These are phyloP conservation scores for Scaptomyza reducta DNA, from an alignment of 2,888 invertebrate genomes.

Conservation along the genomic window DNA sequence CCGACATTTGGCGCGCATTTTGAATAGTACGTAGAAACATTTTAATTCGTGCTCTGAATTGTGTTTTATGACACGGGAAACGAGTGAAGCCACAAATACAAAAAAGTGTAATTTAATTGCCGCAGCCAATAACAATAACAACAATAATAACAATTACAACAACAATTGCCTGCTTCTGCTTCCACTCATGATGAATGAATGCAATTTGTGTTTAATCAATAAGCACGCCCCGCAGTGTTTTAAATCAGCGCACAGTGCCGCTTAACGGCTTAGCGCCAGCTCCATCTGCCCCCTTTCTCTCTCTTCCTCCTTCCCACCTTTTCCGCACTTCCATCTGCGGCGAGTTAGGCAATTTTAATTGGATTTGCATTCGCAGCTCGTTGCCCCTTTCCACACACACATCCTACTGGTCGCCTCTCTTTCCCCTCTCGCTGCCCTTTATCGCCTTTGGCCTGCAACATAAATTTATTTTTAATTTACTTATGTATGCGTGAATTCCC, in stretches of 20 bases:
- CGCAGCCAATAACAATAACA: conserved; percentile 32
- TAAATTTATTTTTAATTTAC: conserved; percentile 80
- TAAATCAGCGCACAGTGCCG: conserved; percentile 78
- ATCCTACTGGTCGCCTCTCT: too few relatives aligned
- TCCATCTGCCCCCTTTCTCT: conserved; percentile 1
- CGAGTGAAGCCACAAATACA: conserved; percentile 33
- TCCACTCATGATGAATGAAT: conserved; percentile 69
- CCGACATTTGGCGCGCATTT: conserved; percentile 8
- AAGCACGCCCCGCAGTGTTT: conserved; percentile 77
- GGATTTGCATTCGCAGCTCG: conserved; percentile 71
- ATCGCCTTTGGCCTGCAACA: conserved; percentile 64
- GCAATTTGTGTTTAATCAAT: conserved; percentile 80
- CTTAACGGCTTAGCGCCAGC: conserved; percentile 77
- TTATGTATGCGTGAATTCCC: conserved; percentile 72
- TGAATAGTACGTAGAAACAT: background rate
- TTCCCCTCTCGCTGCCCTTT: background rate
- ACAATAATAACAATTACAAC: conserved; percentile 18
- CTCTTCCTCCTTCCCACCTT: background rate
- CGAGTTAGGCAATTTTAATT: conserved; percentile 70
- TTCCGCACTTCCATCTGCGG: conserved; percentile 1
- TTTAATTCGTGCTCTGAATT: conserved; percentile 31
- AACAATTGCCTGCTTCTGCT: conserved; percentile 3
- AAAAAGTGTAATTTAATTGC: conserved; percentile 75
- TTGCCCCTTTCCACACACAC: conserved; percentile 29
- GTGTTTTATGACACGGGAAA: conserved; percentile 45